phyloP scores from a whole-genome alignment of 2,888 invertebrate species.

The Acleris emargana region DNA sequence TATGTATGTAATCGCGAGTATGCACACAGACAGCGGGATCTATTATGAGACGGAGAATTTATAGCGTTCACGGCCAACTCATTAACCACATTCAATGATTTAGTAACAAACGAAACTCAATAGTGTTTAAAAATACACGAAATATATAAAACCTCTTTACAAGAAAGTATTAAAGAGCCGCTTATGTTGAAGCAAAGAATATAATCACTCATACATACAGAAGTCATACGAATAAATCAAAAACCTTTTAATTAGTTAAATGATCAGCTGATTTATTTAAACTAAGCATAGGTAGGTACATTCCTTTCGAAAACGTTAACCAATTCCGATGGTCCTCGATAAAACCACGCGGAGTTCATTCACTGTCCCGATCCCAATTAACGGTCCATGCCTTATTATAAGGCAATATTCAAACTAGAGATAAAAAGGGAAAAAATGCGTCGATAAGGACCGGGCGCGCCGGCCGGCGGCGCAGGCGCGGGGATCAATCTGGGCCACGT shows the following conservation, averaged over 20 bases:
- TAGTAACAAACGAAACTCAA: background rate
- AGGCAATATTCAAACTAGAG: constrained; percentile 75
- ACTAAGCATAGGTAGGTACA: background rate
- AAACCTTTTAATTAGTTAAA: background rate
- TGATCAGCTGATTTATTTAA: background rate
- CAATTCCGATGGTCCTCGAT: constrained; percentile 40
- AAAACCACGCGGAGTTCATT: constrained; percentile 62
- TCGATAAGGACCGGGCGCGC: constrained; percentile 60
- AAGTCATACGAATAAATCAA: background rate
- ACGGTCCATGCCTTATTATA: constrained; percentile 72
- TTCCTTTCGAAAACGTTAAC: background rate
- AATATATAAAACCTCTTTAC: no score
- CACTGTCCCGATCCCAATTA: constrained; percentile 52
- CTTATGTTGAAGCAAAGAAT: no score
- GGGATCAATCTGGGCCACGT: constrained; percentile 72
- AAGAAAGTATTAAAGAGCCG: no score
- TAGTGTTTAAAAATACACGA: background rate
- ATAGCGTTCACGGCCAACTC: no score
- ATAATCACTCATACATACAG: no score
- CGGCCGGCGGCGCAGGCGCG: constrained; percentile 43
- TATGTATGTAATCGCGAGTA: constrained; percentile 18
- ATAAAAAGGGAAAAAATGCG: constrained; percentile 60
- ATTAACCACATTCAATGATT: background rate
- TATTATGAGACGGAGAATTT: background rate
- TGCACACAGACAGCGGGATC: background rate